These are phyloP conservation scores for Matsumurasca onukii DNA, from an alignment of 1,140 invertebrate species.

Conservation along the genomic window DNA sequence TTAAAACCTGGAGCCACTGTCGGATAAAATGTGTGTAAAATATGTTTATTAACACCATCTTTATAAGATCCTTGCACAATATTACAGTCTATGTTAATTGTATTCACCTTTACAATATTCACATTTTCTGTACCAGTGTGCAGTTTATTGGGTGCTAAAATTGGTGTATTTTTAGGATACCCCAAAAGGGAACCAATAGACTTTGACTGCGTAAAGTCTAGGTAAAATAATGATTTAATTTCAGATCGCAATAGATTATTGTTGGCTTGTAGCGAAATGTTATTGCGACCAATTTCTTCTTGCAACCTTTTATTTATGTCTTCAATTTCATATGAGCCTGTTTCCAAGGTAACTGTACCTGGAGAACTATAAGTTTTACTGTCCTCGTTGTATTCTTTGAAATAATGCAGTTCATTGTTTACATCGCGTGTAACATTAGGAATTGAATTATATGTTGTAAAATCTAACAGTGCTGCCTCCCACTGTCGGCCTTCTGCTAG, in stretches of 20 bases:
- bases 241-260: slow-evolving; percentile 19
- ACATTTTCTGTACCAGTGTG: slow-evolving; percentile 7
- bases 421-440: slow-evolving; percentile 9
- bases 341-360: slow-evolving; percentile 10
- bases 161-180: not conserved
- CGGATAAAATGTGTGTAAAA: slow-evolving; percentile 44
- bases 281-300: not conserved
- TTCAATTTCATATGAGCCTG: slow-evolving; percentile 19
- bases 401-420: slow-evolving; percentile 16
- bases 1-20: slow-evolving; percentile 41
- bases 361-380: not conserved
- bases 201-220: slow-evolving; percentile 4
- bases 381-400: not conserved
- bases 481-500: not conserved
- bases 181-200: not conserved
- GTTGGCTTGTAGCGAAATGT: not conserved
- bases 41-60: slow-evolving; percentile 42
- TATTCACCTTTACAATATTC: slow-evolving; percentile 21
- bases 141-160: not conserved
- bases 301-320: not conserved
- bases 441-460: slow-evolving; percentile 22
- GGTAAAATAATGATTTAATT: not conserved
- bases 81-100: slow-evolving; percentile 30
- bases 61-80: slow-evolving; percentile 39
- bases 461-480: not conserved